Conservation (phyloP, 2,888 invertebrate genomes). For the Leucoma salicis region DNA sequence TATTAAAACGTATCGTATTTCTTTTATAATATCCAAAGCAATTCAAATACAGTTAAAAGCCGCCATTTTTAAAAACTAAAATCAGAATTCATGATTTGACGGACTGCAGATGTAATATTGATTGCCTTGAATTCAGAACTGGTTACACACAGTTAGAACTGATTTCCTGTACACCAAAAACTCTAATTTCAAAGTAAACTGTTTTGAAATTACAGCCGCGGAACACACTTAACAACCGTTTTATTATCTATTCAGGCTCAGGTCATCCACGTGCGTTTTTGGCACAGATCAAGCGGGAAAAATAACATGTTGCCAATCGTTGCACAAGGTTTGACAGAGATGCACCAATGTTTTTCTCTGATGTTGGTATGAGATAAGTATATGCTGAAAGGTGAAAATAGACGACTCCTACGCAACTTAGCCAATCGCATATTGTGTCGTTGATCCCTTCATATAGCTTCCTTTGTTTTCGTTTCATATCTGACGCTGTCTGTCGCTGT, state of each 20-base stretch:
- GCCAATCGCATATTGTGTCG: constrained; percentile 61
- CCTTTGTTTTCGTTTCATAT: constrained; percentile 51
- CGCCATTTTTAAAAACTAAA: not conserved
- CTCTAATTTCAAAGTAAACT: constrained; percentile 15
- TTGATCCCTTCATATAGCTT: constrained; percentile 64
- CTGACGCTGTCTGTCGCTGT: constrained; percentile 11
- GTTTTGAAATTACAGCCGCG: constrained; percentile 10
- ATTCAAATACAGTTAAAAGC: not conserved
- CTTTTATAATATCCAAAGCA: not conserved
- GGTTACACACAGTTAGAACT: not conserved
- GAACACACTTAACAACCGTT: constrained; percentile 20
- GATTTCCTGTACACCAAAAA: not conserved
- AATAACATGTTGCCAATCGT: constrained; percentile 71
- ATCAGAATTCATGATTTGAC: not conserved
- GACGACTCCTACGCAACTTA: constrained; percentile 71
- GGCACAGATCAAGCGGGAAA: constrained; percentile 53
- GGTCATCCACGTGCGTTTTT: constrained; percentile 71
- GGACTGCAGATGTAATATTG: not conserved
- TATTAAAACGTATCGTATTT: not conserved
- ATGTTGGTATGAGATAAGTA: constrained; percentile 42
- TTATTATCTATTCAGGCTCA: constrained; percentile 39
- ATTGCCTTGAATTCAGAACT: not conserved
- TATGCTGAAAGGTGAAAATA: constrained; percentile 67
- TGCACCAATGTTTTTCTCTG: constrained; percentile 26
- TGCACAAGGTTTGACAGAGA: constrained; percentile 63